phyloP scores from a whole-genome alignment of 2,797 vertebrate genomes.

The Pseudocheirus occidentalis region DNA sequence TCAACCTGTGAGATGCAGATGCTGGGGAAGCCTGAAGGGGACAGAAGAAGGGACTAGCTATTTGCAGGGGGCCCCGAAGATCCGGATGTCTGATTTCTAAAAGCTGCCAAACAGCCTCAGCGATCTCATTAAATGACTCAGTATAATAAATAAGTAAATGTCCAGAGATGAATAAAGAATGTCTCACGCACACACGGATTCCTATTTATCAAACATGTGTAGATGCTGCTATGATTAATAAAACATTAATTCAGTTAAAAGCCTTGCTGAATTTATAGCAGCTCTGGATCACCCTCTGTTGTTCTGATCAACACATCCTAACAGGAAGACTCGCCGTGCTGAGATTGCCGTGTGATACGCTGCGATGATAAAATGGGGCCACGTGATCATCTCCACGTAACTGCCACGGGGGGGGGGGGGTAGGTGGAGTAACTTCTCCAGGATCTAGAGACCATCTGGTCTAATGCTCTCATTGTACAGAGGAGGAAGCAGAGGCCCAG shows the following conservation, averaged over 20 bases:
- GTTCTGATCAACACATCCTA: not conserved
- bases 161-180: not conserved
- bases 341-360: not conserved
- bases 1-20: not conserved
- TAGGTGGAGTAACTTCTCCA: not conserved
- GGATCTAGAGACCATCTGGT: not conserved
- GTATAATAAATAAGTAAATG: not conserved
- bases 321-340: not conserved
- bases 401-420: not conserved
- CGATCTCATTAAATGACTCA: not conserved
- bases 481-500: not conserved
- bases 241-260: not conserved
- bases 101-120: not conserved
- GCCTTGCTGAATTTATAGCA: not conserved
- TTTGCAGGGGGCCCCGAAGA: not conserved
- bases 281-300: not conserved
- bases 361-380: not conserved
- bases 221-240: not conserved
- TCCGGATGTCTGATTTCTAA: not conserved
- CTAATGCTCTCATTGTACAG: not conserved
- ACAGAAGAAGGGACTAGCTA: not conserved
- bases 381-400: not conserved
- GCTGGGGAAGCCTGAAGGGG: not conserved
- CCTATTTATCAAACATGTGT: not conserved
- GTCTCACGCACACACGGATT: not conserved